phyloP scores from a whole-genome alignment of 1,140 invertebrate species.

The Saccostrea glomerata region DNA sequence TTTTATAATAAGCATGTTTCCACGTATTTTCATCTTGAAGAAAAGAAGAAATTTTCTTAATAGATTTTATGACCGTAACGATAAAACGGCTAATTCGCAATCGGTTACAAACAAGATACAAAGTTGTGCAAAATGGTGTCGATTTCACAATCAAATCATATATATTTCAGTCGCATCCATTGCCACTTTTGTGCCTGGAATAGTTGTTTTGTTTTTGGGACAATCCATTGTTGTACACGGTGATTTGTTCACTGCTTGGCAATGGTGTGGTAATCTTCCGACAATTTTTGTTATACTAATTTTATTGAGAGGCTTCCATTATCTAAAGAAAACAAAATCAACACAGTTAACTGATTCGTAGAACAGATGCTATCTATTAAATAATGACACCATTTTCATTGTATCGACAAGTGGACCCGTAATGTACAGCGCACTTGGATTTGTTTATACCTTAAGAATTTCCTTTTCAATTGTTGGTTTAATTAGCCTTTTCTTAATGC shows the following conservation, averaged over 20 bases:
- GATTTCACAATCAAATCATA: background rate
- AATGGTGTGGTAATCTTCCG: background rate
- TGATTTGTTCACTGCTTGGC: background rate
- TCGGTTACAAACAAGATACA: background rate
- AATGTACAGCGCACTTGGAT: background rate
- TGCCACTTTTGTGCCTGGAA: background rate
- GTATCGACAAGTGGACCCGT: background rate
- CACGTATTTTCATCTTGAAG: background rate
- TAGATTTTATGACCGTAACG: background rate
- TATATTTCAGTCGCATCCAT: background rate
- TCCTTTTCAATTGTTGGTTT: background rate
- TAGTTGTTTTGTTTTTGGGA: background rate
- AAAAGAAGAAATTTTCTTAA: background rate
- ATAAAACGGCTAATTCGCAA: background rate
- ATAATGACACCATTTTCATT: slow-evolving; percentile 13
- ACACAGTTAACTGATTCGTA: background rate
- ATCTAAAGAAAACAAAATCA: background rate
- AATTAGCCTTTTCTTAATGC: background rate
- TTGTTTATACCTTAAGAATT: background rate
- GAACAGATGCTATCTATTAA: background rate
- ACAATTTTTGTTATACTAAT: background rate
- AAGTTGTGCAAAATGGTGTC: background rate
- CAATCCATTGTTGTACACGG: background rate
- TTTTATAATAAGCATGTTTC: background rate
- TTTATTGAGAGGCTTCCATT: background rate